phyloP scores from a whole-genome alignment of 2,113 vertebrate species.

The Empidonax alnorum region DNA sequence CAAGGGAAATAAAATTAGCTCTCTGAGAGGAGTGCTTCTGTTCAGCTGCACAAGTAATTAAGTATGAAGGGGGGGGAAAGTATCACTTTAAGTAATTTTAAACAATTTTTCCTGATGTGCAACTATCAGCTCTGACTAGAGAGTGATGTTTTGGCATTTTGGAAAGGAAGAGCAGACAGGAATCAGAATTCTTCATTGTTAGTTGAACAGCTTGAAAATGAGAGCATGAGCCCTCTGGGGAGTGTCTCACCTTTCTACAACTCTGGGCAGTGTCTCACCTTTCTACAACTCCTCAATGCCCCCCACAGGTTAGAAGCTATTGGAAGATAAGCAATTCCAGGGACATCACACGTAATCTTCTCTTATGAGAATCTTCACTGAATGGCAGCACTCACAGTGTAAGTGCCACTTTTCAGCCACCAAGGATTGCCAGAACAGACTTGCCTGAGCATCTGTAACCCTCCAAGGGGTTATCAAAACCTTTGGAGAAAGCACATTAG shows the following conservation, averaged over 20 bases:
- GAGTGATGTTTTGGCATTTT: background rate
- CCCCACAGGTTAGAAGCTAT: background rate
- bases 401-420: background rate
- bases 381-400: background rate
- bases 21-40: background rate
- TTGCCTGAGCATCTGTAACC: background rate
- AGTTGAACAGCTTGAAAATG: background rate
- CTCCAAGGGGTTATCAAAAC: background rate
- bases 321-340: fast-evolving
- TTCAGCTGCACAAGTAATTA: background rate
- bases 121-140: background rate
- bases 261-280: background rate
- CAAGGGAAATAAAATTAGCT: conserved; percentile 21
- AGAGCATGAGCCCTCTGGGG: background rate
- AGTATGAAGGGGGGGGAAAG: background rate
- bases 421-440: background rate
- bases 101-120: background rate
- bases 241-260: background rate
- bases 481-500: background rate
- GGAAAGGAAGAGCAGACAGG: background rate
- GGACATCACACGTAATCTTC: background rate
- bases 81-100: background rate
- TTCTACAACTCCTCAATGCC: background rate
- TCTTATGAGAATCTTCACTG: background rate
- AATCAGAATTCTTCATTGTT: background rate